Conservation (phyloP, 1,140 invertebrate genomes). For the Ostrea denselamellosa region DNA sequence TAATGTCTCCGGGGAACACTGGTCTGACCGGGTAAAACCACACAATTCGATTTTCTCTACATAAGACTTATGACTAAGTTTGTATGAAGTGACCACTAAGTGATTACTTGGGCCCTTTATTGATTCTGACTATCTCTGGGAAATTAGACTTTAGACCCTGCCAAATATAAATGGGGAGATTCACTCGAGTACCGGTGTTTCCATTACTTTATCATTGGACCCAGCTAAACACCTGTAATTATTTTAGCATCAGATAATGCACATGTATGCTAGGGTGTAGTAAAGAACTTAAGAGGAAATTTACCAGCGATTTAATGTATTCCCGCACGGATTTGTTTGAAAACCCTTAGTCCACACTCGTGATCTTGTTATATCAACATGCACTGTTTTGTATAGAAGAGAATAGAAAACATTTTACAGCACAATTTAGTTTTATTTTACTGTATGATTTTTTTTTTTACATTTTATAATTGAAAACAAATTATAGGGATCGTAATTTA, state of each 20-base stretch:
- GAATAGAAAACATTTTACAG: too few species aligned
- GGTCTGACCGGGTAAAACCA: slow-evolving; percentile 40
- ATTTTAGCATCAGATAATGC: slow-evolving; percentile 30
- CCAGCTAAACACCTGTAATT: slow-evolving; percentile 30
- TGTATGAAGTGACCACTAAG: slow-evolving; percentile 40
- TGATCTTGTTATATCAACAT: background rate
- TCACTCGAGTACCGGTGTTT: slow-evolving; percentile 23
- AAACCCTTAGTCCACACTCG: background rate
- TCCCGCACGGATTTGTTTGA: background rate
- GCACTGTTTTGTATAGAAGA: too few species aligned
- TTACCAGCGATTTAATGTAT: background rate
- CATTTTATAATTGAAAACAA: too few species aligned
- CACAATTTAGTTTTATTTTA: too few species aligned
- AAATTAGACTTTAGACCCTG: slow-evolving; percentile 15
- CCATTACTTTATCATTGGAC: slow-evolving; percentile 25
- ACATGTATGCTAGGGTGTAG: background rate
- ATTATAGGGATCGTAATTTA: too few species aligned
- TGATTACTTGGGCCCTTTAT: slow-evolving; percentile 36
- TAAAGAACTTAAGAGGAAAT: background rate
- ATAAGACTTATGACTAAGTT: slow-evolving; percentile 34
- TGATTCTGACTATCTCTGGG: slow-evolving; percentile 37
- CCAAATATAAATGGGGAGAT: slow-evolving; percentile 30
- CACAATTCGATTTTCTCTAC: slow-evolving; percentile 41
- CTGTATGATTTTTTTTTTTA: too few species aligned
- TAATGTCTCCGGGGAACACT: slow-evolving; percentile 4